phyloP scores from a whole-genome alignment of 2,888 invertebrate species.

The Clepsis dumicolana region DNA sequence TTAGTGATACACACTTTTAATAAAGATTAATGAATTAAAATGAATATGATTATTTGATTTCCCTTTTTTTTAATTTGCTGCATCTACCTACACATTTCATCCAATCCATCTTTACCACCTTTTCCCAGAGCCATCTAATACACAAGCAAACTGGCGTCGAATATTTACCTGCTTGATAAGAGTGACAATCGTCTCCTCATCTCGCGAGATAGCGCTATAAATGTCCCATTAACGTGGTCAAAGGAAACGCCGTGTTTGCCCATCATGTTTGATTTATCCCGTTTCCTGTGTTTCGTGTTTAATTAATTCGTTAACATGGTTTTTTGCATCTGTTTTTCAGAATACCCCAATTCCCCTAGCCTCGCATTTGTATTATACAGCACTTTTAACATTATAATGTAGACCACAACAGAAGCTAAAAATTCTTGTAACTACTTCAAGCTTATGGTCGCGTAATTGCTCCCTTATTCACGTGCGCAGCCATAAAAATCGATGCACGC shows the following conservation, averaged over 20 bases:
- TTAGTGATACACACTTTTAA: too few relatives aligned
- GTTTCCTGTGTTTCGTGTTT: conserved; percentile 65
- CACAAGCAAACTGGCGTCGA: conserved; percentile 61
- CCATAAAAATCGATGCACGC: too few relatives aligned
- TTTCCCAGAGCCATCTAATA: conserved; percentile 59
- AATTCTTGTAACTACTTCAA: too few relatives aligned
- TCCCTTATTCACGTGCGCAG: too few relatives aligned
- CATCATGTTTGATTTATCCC: conserved; percentile 64
- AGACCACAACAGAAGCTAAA: too few relatives aligned
- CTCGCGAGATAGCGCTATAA: conserved; percentile 66
- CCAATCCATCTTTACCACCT: conserved; percentile 30
- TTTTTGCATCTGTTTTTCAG: conserved; percentile 23
- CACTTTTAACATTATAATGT: too few relatives aligned
- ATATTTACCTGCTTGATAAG: conserved; percentile 65
- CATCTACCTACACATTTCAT: not conserved
- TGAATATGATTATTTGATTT: not conserved
- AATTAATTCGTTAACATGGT: conserved; percentile 48
- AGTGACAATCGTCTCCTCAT: conserved; percentile 66
- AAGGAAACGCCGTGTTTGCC: conserved; percentile 74
- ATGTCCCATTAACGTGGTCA: conserved; percentile 71
- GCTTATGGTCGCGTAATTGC: too few relatives aligned
- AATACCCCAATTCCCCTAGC: too few relatives aligned
- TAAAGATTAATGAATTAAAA: too few relatives aligned
- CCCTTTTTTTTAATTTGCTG: not conserved
- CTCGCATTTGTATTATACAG: too few relatives aligned